Percentiles rank a stretch among this genome's conserved stretches.
Conservation (phyloP, 2,797 vertebrate species). For the Sebastes baramenuke region DNA sequence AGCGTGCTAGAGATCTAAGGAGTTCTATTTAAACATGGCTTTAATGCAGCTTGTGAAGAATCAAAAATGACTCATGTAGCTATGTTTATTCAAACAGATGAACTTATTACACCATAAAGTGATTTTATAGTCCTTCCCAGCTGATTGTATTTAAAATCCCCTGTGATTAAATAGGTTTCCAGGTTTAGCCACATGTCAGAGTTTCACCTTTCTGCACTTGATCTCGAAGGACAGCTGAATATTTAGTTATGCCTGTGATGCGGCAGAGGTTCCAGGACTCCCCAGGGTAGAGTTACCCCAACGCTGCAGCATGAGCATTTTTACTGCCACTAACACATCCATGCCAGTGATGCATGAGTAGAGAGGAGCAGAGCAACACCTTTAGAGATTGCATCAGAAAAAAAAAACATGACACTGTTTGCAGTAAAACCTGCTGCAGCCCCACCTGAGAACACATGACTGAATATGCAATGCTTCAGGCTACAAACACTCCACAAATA, state of each 20-base stretch:
- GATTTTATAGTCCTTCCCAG: neutral
- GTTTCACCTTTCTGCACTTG: conserved; percentile 67
- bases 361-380: conserved; percentile 14
- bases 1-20: neutral
- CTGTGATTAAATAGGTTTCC: conserved; percentile 12
- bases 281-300: conserved; percentile 67
- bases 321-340: conserved; percentile 17
- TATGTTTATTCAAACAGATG: neutral
- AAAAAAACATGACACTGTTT: neutral
- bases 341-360: conserved; percentile 3
- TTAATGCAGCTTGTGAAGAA: neutral
- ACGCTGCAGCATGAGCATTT: conserved; percentile 70
- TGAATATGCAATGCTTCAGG: neutral
- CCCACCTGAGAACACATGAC: neutral
- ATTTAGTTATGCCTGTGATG: conserved; percentile 42
- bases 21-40: neutral
- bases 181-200: conserved; percentile 34
- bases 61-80: neutral
- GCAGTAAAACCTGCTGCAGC: neutral
- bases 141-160: neutral
- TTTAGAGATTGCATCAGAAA: conserved; percentile 58
- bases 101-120: neutral
- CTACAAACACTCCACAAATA: conserved; percentile 20
- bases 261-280: conserved; percentile 37
- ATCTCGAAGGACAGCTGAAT: conserved; percentile 75